Percentiles rank a stretch among this genome's conserved stretches.
phyloP scores from a whole-genome alignment of 1,140 invertebrate species.

The Cyclargus thomasi region DNA sequence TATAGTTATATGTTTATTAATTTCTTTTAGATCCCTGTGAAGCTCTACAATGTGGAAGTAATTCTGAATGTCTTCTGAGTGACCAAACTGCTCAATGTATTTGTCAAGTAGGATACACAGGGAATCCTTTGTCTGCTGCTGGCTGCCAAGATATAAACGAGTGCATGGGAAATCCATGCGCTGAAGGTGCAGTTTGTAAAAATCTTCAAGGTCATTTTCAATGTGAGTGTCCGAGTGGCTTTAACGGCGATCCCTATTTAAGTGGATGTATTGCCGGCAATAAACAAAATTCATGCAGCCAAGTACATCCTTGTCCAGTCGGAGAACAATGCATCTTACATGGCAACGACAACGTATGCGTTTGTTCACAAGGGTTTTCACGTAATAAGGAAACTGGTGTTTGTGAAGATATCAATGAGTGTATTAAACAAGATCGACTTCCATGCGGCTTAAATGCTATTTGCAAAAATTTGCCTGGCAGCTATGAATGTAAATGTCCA shows the following conservation, averaged over 20 bases:
- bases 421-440: slow-evolving; percentile 82
- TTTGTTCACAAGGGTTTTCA: slow-evolving; percentile 89
- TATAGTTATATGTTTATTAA: slow-evolving; percentile 24
- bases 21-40: slow-evolving; percentile 89
- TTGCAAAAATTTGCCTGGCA: slow-evolving; percentile 95
- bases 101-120: slow-evolving; percentile 86
- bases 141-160: slow-evolving; percentile 93
- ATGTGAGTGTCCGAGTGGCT: slow-evolving; percentile 90
- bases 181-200: slow-evolving; percentile 87
- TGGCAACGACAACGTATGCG: slow-evolving; percentile 87
- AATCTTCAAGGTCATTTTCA: slow-evolving; percentile 90
- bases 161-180: slow-evolving; percentile 87
- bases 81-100: slow-evolving; percentile 89
- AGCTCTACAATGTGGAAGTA: slow-evolving; percentile 87
- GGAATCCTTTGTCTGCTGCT: slow-evolving; percentile 78
- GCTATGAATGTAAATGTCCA: slow-evolving; percentile 94
- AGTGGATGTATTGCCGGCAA: slow-evolving; percentile 82
- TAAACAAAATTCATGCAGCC: slow-evolving; percentile 80
- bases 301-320: slow-evolving; percentile 83
- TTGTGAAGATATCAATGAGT: slow-evolving; percentile 93
- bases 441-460: slow-evolving; percentile 91
- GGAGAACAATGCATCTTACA: slow-evolving; percentile 90
- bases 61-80: slow-evolving; percentile 91
- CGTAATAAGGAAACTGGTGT: slow-evolving; percentile 82
- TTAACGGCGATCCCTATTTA: slow-evolving; percentile 81